These are phyloP conservation scores for Amblyraja radiata DNA, from an alignment of 2,797 vertebrate species.

Conservation along the genomic window DNA sequence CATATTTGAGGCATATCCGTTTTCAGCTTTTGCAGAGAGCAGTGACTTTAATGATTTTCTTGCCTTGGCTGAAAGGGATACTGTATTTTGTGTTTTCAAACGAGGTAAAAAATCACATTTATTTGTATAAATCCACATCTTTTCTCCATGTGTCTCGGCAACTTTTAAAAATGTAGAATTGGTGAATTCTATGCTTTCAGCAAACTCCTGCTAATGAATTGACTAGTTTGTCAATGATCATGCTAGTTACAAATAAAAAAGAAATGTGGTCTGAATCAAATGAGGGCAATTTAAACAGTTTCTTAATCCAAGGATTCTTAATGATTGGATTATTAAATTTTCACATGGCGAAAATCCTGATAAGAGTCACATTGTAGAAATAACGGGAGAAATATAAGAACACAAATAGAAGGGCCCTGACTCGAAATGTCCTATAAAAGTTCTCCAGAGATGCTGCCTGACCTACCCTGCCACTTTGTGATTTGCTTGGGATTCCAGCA, in stretches of 20 bases:
- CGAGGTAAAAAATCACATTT: background rate
- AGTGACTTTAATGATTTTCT: background rate
- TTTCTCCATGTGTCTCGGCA: background rate
- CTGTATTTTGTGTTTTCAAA: background rate
- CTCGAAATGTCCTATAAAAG: too few relatives aligned
- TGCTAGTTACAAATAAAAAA: background rate
- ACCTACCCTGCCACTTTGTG: too few relatives aligned
- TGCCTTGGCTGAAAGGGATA: background rate
- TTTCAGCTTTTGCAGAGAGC: background rate
- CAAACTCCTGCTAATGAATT: background rate
- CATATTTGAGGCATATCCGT: background rate
- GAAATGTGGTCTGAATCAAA: background rate
- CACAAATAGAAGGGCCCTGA: too few relatives aligned
- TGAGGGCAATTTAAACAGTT: background rate
- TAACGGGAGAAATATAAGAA: too few relatives aligned
- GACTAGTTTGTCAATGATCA: background rate
- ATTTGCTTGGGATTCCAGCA: too few relatives aligned
- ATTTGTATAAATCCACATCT: background rate
- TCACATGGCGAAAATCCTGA: background rate
- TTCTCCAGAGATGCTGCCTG: too few relatives aligned
- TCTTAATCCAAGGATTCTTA: background rate
- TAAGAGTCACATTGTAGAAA: background rate
- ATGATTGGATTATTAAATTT: background rate
- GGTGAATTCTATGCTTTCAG: background rate
- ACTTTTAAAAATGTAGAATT: background rate